phyloP scores from a whole-genome alignment of 2,888 invertebrate species.

The Coleophora flavipennella region DNA sequence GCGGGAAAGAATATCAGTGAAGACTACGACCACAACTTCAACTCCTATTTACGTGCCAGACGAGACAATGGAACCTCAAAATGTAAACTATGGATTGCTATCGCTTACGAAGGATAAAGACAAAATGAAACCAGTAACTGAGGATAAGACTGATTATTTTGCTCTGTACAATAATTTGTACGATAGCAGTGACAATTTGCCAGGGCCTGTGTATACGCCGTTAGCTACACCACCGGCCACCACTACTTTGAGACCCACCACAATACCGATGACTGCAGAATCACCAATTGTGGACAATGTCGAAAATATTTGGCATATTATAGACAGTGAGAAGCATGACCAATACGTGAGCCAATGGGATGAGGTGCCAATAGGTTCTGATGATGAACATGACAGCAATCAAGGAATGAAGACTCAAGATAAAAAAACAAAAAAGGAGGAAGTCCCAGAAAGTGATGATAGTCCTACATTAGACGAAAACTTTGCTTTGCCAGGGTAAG shows the following conservation, averaged over 20 bases:
- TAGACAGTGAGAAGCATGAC: constrained; percentile 51
- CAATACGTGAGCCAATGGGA: constrained; percentile 46
- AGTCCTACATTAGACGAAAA: constrained; percentile 34
- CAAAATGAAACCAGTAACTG: constrained; percentile 18
- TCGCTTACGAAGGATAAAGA: constrained; percentile 13
- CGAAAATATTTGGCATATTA: constrained; percentile 62
- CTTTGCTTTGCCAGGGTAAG: constrained; percentile 60
- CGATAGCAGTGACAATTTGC: constrained; percentile 21
- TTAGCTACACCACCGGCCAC: constrained; percentile 16
- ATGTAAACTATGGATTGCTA: constrained; percentile 29
- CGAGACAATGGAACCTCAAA: constrained; percentile 24
- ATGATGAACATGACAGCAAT: constrained; percentile 15
- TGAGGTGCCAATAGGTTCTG: constrained; percentile 33
- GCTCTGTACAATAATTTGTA: constrained; percentile 45
- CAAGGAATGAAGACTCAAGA: constrained; percentile 10
- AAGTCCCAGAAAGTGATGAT: constrained; percentile 13
- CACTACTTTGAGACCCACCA: constrained; percentile 19
- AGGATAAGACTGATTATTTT: constrained; percentile 43
- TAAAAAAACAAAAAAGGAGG: constrained; percentile 9
- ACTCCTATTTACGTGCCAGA: constrained; percentile 53
- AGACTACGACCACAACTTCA: constrained; percentile 21
- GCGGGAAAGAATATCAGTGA: constrained; percentile 36
- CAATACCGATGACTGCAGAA: constrained; percentile 29
- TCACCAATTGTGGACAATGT: constrained; percentile 33
- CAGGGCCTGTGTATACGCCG: constrained; percentile 35